Base-by-base conservation (phyloP, 2,888 invertebrate species). In the Trichogramma evanescens region DNA sequence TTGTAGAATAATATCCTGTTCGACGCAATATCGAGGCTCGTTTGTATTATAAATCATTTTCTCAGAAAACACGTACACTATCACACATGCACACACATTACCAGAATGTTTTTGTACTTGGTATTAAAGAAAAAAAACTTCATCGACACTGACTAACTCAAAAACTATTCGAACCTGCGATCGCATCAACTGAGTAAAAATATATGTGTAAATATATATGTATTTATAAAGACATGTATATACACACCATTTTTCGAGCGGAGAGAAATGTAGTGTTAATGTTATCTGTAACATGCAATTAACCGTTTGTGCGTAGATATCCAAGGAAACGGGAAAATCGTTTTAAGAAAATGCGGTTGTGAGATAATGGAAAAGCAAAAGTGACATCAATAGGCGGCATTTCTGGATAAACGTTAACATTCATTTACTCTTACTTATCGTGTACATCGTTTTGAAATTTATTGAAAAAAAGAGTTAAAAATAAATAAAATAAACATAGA, bases 341-440 rank as follows among this genome's bases (percentile, higher is more conserved):
- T 59, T 63, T 56, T 59, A 64, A 64, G 59, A 44, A 59, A 50
- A 42, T 46, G 40, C 48, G 44, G 26, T 4, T 7, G 5, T 38
- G 2, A 13, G 62, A 58, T 50, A 53, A 59, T 61, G 64, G 64
- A 66, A 63, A 66, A 67, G 64, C 56, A 62, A 64, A 54, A 43
- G 44, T 9, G 6, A 52, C 61, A 64, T 53, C 62, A 65, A 63
- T 61, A 67, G 61, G 66, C 62, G 66, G 66, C 66, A 67, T 68
- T 71, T 71, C 65, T 71, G 75, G 76, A 75, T 75, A 74, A 75
- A 69, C 71, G 67, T 71, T 72, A 73, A 74, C 72, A 70, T 74
- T 75, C 73, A 67, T 71, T 77, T 77, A 76, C 75, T 77, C 75
- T 74, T 75, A 76, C 69, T 74, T 75, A 74, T 74, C 74, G 74